Percentiles rank a stretch among this genome's conserved stretches.
Evolutionary conservation across 2,113 vertebrate species (phyloP).

Genomic region (Leucoraja erinaceus): DNA sequence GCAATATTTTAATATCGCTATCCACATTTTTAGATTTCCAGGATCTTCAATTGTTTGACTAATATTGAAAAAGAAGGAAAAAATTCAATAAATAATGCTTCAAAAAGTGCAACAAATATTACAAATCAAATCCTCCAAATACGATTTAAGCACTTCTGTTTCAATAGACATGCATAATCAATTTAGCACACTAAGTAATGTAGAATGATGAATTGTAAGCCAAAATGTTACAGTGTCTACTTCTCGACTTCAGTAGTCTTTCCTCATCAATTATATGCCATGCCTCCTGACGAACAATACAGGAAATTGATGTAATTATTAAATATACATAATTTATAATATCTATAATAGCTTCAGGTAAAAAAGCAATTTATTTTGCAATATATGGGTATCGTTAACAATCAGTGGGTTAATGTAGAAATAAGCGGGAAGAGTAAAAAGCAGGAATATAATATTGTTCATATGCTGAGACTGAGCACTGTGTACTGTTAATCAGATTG

Average conservation of each 20-base stretch:
- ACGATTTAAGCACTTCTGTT: neutral
- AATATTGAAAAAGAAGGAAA: neutral
- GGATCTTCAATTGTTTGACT: neutral
- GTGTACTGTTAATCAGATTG: neutral
- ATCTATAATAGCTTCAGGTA: neutral
- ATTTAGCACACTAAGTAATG: neutral
- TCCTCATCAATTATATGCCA: neutral
- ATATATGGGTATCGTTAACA: conserved; percentile 30
- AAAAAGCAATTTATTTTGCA: neutral
- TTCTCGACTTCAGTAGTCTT: neutral
- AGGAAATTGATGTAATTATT: neutral
- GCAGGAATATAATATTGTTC: neutral
- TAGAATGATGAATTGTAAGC: neutral
- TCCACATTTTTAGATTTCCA: neutral
- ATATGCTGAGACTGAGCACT: neutral
- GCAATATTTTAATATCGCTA: too few relatives aligned
- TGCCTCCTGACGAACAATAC: neutral
- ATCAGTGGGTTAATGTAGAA: conserved; percentile 2
- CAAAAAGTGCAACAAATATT: neutral
- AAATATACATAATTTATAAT: neutral
- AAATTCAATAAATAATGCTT: neutral
- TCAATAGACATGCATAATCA: neutral
- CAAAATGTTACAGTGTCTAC: neutral
- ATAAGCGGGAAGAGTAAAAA: neutral
- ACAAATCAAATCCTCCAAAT: neutral